Evolutionary conservation across 2,888 invertebrate species (phyloP).

Genomic region (Cataglyphis livida): DNA sequence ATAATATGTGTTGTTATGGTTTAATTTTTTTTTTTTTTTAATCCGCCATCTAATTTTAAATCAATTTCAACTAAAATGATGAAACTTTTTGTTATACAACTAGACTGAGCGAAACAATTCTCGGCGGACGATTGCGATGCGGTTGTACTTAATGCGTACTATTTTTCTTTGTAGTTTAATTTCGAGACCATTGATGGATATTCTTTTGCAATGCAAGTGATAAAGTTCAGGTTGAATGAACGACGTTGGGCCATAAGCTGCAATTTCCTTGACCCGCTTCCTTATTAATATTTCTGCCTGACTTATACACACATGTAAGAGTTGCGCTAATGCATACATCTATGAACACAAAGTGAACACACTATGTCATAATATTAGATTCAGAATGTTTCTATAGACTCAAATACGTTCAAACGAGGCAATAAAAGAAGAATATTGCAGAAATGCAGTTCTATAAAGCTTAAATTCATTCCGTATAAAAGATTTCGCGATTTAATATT

Average conservation of each 20-base stretch:
- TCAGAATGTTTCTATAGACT: constrained; percentile 33
- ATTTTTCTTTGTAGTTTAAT: not conserved
- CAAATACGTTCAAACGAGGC: not conserved
- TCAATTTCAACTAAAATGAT: not conserved
- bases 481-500: not conserved
- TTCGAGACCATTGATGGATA: constrained; percentile 13
- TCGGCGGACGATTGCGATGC: not conserved
- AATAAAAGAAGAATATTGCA: not conserved
- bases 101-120: not conserved
- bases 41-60: not conserved
- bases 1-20: not conserved
- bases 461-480: not conserved
- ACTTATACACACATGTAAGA: constrained; percentile 24
- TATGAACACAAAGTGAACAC: constrained; percentile 4
- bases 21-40: not conserved
- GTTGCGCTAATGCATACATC: constrained; percentile 14
- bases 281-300: constrained; percentile 54
- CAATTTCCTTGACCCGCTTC: constrained; percentile 57
- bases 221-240: constrained; percentile 58
- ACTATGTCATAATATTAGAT: constrained; percentile 42
- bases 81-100: not conserved
- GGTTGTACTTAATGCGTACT: not conserved
- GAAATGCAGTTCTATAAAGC: not conserved
- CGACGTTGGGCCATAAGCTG: constrained; percentile 46
- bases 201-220: constrained; percentile 4